Evolutionary conservation across 2,797 vertebrate species (phyloP).

Genomic region (Heliangelus exortis): DNA sequence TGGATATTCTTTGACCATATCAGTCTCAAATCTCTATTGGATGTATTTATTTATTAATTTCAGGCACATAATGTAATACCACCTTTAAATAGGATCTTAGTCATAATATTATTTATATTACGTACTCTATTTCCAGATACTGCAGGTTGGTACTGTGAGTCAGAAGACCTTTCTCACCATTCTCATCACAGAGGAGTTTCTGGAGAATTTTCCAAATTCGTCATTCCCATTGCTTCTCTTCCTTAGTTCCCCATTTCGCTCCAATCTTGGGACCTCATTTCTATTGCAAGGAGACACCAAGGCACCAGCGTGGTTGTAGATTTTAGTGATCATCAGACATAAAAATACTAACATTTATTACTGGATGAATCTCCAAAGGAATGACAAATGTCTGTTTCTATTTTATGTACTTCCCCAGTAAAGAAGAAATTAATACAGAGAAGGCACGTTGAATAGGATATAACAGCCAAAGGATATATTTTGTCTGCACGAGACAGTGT

Average conservation of each 20-base stretch:
- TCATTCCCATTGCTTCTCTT: not conserved
- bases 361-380: not conserved
- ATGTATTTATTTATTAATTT: not conserved
- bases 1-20: not conserved
- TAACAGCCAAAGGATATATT: not conserved
- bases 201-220: not conserved
- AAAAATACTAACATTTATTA: not conserved
- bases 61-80: not conserved
- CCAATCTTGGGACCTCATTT: not conserved
- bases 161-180: not conserved
- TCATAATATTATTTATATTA: not conserved
- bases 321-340: not conserved
- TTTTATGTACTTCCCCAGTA: not conserved
- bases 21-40: not conserved
- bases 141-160: not conserved
- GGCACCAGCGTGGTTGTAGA: not conserved
- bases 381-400: not conserved
- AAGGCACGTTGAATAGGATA: not conserved
- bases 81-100: not conserved
- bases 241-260: not conserved
- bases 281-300: not conserved
- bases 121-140: not conserved
- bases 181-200: not conserved
- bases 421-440: not conserved
- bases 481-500: not conserved